phyloP scores from a whole-genome alignment of 2,888 invertebrate genomes.

The Rhamphomyia laevipes region DNA sequence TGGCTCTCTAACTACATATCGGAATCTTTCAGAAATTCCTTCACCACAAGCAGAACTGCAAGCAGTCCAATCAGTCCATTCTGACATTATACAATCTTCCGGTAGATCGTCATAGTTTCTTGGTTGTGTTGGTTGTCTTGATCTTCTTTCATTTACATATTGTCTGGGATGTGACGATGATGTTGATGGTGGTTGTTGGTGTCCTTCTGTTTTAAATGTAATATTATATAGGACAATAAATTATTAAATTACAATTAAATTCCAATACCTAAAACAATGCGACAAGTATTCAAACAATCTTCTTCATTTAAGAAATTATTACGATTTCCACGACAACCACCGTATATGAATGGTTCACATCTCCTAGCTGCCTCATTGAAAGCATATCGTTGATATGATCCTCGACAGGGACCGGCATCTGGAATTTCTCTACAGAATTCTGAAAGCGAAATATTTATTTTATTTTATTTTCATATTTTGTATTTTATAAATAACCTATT shows the following conservation, averaged over 20 bases:
- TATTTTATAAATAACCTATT: constrained; percentile 45
- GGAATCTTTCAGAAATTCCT: constrained; percentile 51
- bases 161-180: constrained; percentile 9
- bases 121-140: constrained; percentile 1
- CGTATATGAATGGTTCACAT: constrained; percentile 81
- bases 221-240: not conserved
- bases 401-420: constrained; percentile 78
- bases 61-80: constrained; percentile 73
- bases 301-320: constrained; percentile 79
- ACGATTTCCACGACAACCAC: constrained; percentile 79
- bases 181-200: constrained; percentile 10
- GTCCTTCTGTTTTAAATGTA: not conserved
- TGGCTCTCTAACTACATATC: constrained; percentile 28
- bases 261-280: constrained; percentile 16
- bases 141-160: constrained; percentile 5
- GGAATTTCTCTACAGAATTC: constrained; percentile 72
- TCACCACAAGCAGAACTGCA: constrained; percentile 72
- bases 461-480: not conserved
- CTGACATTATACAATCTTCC: constrained; percentile 59
- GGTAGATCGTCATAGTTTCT: constrained; percentile 20
- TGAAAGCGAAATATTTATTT: constrained; percentile 27
- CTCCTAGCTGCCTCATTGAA: constrained; percentile 61
- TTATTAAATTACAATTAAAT: not conserved
- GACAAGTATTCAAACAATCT: constrained; percentile 64
- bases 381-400: constrained; percentile 76